Evolutionary conservation across 1,140 invertebrate genomes (phyloP), one percentile per base, ranked within the genome.

Genomic region (Anastrepha ludens): DNA sequence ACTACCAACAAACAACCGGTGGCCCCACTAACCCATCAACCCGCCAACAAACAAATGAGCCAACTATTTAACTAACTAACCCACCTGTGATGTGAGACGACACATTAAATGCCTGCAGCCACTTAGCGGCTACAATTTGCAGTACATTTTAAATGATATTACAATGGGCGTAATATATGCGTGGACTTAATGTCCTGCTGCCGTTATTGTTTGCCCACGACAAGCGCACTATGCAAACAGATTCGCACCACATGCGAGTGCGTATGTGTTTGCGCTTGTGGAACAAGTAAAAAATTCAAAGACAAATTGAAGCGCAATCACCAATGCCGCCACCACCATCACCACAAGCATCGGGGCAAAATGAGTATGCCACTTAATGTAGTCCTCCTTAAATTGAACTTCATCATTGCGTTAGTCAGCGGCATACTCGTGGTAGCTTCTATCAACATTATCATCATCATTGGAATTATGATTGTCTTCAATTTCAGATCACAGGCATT

Each of bases 101-200:
- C 50, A 47, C 47, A 81, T 81, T 81, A 81, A 81, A 81, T 81
- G 74, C 74, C 74, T 29, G n/a, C 74, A 81, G 74, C 74, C 74
- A 81, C 74, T 81, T 81, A 81, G 47, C 74, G 47, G 74, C 74
- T 29, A 81, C 74, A 81, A 81, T 81, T 81, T 55, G 47, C 74
- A 81, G 74, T 55, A 55, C 74, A 81, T 81, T 81, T n/a, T 55
- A 81, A 81, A 81, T n/a, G 74, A 81, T 81, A 81, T 81, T 81
- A 50, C 44, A 50, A 81, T 50, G 74, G 74, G 74, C 74, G 74
- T 81, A 81, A 81, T 81, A 81, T 81, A 81, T 81, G 74, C 74
- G 47, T n/a, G 74, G 74, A 55, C 74, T 81, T 81, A 81, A 81
- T 81, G 74, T 81, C 74, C 74, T 81, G 74, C 47, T 81, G 74